phyloP scores from a whole-genome alignment of 2,113 vertebrate species.

The Ondatra zibethicus region DNA sequence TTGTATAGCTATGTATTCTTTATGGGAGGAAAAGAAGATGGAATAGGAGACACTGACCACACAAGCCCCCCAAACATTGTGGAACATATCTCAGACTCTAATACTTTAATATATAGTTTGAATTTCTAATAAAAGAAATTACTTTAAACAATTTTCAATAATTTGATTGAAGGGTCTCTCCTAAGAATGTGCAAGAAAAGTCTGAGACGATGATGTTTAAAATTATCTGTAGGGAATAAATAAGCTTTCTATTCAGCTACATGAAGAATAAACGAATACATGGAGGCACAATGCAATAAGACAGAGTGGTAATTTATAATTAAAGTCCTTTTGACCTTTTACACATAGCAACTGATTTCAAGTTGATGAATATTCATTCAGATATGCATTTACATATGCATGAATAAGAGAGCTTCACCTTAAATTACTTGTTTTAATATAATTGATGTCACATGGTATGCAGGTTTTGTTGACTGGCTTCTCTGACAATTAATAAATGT shows the following conservation, averaged over 20 bases:
- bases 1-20: background rate
- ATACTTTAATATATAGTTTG: background rate
- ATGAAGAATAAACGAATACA: background rate
- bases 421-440: slow-evolving; percentile 32
- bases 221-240: background rate
- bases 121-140: slow-evolving; percentile 5
- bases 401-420: background rate
- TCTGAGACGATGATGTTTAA: background rate
- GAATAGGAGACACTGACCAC: background rate
- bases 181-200: background rate
- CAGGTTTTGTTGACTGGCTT: slow-evolving; percentile 2
- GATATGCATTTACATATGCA: slow-evolving; percentile 13
- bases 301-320: background rate
- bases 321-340: slow-evolving; percentile 18
- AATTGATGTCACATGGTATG: background rate
- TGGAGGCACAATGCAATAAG: background rate
- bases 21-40: background rate
- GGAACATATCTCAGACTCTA: background rate
- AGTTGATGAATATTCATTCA: slow-evolving; percentile 29
- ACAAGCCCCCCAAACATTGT: background rate
- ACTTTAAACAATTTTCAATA: background rate
- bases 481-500: slow-evolving; percentile 19
- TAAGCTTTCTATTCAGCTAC: background rate
- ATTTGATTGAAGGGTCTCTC: background rate
- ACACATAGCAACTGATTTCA: slow-evolving; percentile 26